Conservation (phyloP, 2,113 vertebrate species). For the Alouatta palliata region DNA sequence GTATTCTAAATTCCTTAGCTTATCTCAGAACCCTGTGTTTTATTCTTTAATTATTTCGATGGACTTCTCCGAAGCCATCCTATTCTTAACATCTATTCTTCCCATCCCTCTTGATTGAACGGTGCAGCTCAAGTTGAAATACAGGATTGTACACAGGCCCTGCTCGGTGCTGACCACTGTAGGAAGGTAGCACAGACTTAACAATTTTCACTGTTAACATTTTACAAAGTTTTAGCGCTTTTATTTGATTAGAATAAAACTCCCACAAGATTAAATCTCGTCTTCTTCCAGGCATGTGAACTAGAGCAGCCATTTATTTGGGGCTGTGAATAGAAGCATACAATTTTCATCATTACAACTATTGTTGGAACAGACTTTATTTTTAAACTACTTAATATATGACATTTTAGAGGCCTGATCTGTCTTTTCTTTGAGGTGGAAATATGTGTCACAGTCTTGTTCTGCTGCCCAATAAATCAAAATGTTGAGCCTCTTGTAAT, state of each 20-base stretch:
- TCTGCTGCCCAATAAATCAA: slow-evolving; percentile 83
- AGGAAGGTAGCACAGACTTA: slow-evolving; percentile 13
- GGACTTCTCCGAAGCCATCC: neutral
- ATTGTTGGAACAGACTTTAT: slow-evolving; percentile 45
- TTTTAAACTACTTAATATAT: slow-evolving; percentile 72
- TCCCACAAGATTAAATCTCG: slow-evolving; percentile 9
- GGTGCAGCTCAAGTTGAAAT: neutral
- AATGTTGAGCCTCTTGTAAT: slow-evolving; percentile 75
- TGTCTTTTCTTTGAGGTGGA: slow-evolving; percentile 72
- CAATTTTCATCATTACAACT: slow-evolving; percentile 37
- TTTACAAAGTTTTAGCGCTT: slow-evolving; percentile 27
- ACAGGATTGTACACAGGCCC: neutral
- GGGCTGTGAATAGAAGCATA: neutral
- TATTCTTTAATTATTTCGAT: slow-evolving; percentile 36
- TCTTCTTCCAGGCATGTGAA: neutral
- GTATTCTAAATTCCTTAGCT: slow-evolving; percentile 48
- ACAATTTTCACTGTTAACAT: neutral
- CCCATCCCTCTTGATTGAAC: neutral
- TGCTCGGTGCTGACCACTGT: neutral
- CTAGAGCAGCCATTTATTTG: neutral
- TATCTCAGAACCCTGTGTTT: neutral
- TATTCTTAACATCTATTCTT: neutral
- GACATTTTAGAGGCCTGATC: slow-evolving; percentile 65
- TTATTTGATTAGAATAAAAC: slow-evolving; percentile 46
- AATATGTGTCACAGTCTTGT: slow-evolving; percentile 76